phyloP scores from a whole-genome alignment of 2,113 vertebrate genomes.

The Elaphurus davidianus region DNA sequence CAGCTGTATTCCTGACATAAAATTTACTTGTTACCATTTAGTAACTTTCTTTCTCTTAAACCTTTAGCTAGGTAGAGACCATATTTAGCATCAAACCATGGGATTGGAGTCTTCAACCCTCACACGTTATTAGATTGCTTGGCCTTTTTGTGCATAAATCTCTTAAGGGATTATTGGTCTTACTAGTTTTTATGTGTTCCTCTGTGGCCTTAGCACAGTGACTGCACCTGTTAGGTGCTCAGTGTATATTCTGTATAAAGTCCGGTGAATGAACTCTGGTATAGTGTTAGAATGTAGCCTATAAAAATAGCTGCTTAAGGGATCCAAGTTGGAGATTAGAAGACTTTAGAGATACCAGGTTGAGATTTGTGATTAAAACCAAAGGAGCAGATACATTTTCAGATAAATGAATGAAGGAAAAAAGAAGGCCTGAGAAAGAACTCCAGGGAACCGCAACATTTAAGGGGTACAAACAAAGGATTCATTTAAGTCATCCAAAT shows the following conservation, averaged over 20 bases:
- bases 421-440: not conserved
- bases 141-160: not conserved
- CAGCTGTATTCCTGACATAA: not conserved
- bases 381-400: not conserved
- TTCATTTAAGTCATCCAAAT: not conserved
- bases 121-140: not conserved
- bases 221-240: not conserved
- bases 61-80: not conserved
- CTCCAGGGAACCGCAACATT: not conserved
- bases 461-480: not conserved
- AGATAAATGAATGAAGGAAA: not conserved
- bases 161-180: not conserved
- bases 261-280: not conserved
- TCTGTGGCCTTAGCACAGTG: not conserved
- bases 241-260: not conserved
- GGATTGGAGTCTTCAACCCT: not conserved
- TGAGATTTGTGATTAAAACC: conserved; percentile 33
- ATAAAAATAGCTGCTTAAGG: not conserved
- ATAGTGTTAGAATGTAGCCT: not conserved
- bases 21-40: not conserved
- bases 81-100: not conserved
- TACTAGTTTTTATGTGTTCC: not conserved
- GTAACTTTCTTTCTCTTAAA: not conserved
- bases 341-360: not conserved
- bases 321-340: not conserved